Conservation (phyloP, 2,888 invertebrate genomes). For the Halictus ligatus region DNA sequence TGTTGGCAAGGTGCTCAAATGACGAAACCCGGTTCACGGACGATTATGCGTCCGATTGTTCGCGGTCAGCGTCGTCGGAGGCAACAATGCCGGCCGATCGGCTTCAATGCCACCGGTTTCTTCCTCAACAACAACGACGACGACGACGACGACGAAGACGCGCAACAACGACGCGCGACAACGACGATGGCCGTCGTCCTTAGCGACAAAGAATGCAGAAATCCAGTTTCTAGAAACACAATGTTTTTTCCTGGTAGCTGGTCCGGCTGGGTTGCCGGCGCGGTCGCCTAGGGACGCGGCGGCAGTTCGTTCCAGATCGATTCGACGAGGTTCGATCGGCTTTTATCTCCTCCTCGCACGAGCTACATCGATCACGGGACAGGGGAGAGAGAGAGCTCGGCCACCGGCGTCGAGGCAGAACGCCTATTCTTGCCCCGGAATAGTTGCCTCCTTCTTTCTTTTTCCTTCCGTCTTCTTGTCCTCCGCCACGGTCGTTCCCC, state of each 20-base stretch:
- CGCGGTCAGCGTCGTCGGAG: neutral
- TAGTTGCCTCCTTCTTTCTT: neutral
- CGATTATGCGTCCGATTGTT: neutral
- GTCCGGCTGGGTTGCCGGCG: neutral
- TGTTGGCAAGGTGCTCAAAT: neutral
- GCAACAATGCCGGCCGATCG: neutral
- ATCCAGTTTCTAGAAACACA: conserved; percentile 33
- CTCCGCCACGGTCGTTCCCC: no score
- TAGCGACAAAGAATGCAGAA: conserved; percentile 22
- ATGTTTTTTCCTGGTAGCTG: neutral
- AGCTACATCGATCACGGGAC: conserved; percentile 34
- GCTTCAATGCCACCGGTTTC: conserved; percentile 24
- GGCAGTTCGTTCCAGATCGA: conserved; percentile 32
- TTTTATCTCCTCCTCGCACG: conserved; percentile 48
- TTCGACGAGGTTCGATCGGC: conserved; percentile 50
- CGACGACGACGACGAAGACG: neutral
- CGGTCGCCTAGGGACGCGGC: conserved; percentile 3
- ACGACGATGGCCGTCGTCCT: neutral
- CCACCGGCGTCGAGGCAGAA: conserved; percentile 44
- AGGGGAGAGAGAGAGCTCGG: conserved; percentile 18
- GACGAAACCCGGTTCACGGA: neutral
- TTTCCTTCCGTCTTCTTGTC: no score
- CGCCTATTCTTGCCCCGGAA: conserved; percentile 34
- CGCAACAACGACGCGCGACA: neutral
- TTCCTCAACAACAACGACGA: neutral